These are phyloP conservation scores for Ctenomys sociabilis DNA, from an alignment of 2,113 vertebrate genomes.

Conservation along the genomic window DNA sequence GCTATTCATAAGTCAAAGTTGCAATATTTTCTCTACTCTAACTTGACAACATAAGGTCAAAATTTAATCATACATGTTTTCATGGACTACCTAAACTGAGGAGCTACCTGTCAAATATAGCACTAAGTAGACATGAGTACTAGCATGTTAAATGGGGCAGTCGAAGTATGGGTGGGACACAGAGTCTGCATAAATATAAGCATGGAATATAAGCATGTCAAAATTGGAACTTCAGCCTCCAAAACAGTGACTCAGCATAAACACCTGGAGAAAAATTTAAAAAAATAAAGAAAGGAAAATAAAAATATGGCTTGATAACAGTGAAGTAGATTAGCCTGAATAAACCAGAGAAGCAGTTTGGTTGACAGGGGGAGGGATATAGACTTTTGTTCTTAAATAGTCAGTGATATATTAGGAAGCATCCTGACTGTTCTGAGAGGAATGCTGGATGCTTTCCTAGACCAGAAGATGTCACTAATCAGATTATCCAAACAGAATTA, in stretches of 20 bases:
- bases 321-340: not conserved
- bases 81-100: not conserved
- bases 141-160: not conserved
- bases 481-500: not conserved
- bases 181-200: not conserved
- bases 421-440: not conserved
- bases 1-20: not conserved
- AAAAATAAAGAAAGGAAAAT: not conserved
- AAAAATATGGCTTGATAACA: not conserved
- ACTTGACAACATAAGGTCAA: not conserved
- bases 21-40: not conserved
- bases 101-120: not conserved
- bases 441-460: not conserved
- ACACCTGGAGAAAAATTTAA: not conserved
- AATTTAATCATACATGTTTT: not conserved
- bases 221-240: not conserved
- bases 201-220: not conserved
- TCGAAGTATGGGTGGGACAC: not conserved
- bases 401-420: not conserved
- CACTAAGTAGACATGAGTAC: not conserved
- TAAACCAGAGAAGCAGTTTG: not conserved
- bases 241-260: not conserved
- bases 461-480: not conserved
- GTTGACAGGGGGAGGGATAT: not conserved
- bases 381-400: not conserved